Percentiles rank a stretch among this genome's conserved stretches.
Evolutionary conservation across 2,888 invertebrate genomes (phyloP).

Genomic region (Augiades crinisus): DNA sequence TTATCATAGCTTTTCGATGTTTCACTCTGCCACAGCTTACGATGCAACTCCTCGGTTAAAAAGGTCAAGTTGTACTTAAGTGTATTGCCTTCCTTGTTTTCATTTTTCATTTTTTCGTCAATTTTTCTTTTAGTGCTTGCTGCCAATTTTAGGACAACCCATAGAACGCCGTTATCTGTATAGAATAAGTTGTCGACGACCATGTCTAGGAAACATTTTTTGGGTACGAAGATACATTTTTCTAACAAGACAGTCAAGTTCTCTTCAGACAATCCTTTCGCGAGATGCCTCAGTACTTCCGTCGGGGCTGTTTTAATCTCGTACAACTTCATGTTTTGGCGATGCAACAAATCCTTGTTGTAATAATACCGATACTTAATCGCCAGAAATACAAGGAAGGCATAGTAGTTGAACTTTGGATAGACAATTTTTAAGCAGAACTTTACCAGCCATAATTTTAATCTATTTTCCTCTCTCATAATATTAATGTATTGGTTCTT

Average conservation of each 20-base stretch:
- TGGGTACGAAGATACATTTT: conserved; percentile 65
- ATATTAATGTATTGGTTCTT: conserved; percentile 34
- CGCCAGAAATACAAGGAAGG: conserved; percentile 65
- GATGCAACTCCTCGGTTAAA: conserved; percentile 63
- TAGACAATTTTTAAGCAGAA: conserved; percentile 70
- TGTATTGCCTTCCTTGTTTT: conserved; percentile 35
- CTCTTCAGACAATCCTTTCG: conserved; percentile 49
- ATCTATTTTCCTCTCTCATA: conserved; percentile 59
- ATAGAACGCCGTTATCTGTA: conserved; percentile 65
- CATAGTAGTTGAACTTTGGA: conserved; percentile 70
- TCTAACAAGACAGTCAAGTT: conserved; percentile 51
- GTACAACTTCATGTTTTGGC: conserved; percentile 51
- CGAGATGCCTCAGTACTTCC: conserved; percentile 44
- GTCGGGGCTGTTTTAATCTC: conserved; percentile 52
- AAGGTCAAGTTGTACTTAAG: conserved; percentile 54
- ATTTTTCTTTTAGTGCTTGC: conserved; percentile 48
- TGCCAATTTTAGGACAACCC: conserved; percentile 62
- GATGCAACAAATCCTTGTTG: conserved; percentile 38
- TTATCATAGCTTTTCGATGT: conserved; percentile 41
- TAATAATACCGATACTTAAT: conserved; percentile 65
- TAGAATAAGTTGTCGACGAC: conserved; percentile 72
- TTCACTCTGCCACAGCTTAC: conserved; percentile 53
- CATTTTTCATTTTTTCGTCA: conserved; percentile 38
- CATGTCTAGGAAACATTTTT: conserved; percentile 62
- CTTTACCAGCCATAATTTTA: conserved; percentile 70